Percentiles rank a stretch among this genome's conserved stretches.
phyloP scores from a whole-genome alignment of 2,888 invertebrate species.

The Noctua comes region DNA sequence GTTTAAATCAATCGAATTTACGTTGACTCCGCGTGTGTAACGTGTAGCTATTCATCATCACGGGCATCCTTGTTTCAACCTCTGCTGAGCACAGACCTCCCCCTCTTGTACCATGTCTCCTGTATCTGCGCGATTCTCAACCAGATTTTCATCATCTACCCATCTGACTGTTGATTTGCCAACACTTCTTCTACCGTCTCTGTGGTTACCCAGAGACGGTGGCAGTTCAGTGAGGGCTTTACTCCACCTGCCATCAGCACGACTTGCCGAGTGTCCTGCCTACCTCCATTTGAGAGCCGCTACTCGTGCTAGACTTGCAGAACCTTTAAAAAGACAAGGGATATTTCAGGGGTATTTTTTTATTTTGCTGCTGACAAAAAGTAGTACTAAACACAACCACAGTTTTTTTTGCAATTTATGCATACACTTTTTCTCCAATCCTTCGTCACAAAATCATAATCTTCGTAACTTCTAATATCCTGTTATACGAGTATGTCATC shows the following conservation, averaged over 20 bases:
- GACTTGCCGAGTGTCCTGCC: too few species aligned
- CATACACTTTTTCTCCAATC: not conserved
- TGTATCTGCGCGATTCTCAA: not conserved
- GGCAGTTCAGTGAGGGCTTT: not conserved
- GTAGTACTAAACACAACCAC: too few species aligned
- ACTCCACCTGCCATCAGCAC: not conserved
- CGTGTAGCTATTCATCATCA: too few species aligned
- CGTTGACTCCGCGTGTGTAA: too few species aligned
- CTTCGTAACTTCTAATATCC: constrained; percentile 22
- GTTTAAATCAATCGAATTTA: not conserved
- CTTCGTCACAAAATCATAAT: not conserved
- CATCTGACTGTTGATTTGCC: not conserved
- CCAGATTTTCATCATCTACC: not conserved
- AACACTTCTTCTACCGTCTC: not conserved
- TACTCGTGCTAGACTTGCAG: not conserved
- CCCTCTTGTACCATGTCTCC: not conserved
- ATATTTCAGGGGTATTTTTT: not conserved
- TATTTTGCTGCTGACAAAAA: too few species aligned
- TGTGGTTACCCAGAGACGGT: too few species aligned
- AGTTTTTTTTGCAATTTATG: not conserved
- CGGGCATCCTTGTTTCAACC: too few species aligned
- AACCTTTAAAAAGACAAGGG: not conserved
- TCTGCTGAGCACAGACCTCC: too few species aligned
- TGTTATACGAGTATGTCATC: constrained; percentile 20
- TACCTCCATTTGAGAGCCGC: not conserved